Base-by-base conservation (phyloP, 2,888 invertebrate species). In the Troglohyphantes excavatus region DNA sequence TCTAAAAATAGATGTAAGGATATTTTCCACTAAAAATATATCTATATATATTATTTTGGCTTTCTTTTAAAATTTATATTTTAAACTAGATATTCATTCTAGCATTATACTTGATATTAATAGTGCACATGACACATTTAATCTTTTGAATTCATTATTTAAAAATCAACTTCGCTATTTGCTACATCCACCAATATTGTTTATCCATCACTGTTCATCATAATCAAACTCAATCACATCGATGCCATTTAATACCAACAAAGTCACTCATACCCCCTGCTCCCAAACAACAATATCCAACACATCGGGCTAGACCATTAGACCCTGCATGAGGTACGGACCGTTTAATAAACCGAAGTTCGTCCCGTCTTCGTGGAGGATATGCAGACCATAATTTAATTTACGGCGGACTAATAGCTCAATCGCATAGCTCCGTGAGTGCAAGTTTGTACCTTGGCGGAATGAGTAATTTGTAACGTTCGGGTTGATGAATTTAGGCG, bases 351-450 rank as follows among this genome's bases (percentile, higher is more conserved):
- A n/a, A 53, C 13, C n/a, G 53, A n/a, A 9, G 33, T 33, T 53
- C 2, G 0, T 13, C 53, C 53, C 2, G n/a, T 17, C 53, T 53
- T n/a, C 17, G 17, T 5, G 33, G 33, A 53, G 53, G 1, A n/a
- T 53, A 53, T 3, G 13, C 5, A 2, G 53, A 61, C 53, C 53
- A 29, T 75, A 75, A 75, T 75, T 75, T 75, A 75, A 75, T 75
- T 75, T 75, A 39, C 33, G 59, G 29, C 21, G 2, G 7, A 7
- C 29, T 61, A 75, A 75, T 61, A 61, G 75, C 59, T 61, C 59
- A 59, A 75, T 61, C 27, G 53, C 46, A 75, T 75, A 9, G 5
- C 72, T n/a, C 2, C 39, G 46, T 23, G 46, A 39, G 75, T 21
- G 75, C n/a, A 53, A 53, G 3, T 39, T n/a, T 17, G 23, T 13